These are phyloP conservation scores for Synanthedon andrenaeformis DNA, from an alignment of 2,888 invertebrate species.

Conservation along the genomic window DNA sequence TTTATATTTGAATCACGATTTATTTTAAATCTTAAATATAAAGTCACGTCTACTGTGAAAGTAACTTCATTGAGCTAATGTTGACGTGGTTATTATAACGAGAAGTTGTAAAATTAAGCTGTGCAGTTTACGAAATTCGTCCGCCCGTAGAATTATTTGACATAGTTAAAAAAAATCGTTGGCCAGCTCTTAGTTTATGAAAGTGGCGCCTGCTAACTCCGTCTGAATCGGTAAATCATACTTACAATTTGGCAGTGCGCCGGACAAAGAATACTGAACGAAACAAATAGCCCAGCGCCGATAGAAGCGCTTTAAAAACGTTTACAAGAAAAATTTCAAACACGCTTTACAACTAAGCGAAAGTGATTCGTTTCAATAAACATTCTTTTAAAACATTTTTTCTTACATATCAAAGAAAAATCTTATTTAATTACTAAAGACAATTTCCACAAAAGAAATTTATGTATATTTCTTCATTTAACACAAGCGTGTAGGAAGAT, in stretches of 20 bases:
- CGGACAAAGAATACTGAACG: slow-evolving; percentile 22
- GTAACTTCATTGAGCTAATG: neutral
- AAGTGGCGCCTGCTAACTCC: slow-evolving; percentile 10
- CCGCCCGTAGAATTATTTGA: slow-evolving; percentile 17
- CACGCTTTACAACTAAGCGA: neutral
- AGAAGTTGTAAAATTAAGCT: neutral
- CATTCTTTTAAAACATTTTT: neutral
- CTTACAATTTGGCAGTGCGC: slow-evolving; percentile 47
- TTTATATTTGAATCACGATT: too few species aligned
- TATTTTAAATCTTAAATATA: too few species aligned
- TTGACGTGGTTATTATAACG: neutral
- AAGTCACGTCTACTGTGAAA: neutral
- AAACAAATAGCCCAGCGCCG: slow-evolving; percentile 8
- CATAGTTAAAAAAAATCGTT: slow-evolving; percentile 32
- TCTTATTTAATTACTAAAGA: neutral
- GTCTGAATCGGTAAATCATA: slow-evolving; percentile 48
- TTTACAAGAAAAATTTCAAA: neutral
- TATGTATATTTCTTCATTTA: slow-evolving; percentile 2
- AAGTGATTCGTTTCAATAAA: neutral
- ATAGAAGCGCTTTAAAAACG: neutral
- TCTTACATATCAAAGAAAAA: neutral
- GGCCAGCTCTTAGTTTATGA: slow-evolving; percentile 25
- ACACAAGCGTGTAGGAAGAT: neutral
- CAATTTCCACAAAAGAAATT: neutral
- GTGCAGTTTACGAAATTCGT: neutral